A percentile compares a stretch with the other conserved stretches of the same genome.
Conservation (phyloP, 2,113 vertebrate genomes). For the Anseranas semipalmata region DNA sequence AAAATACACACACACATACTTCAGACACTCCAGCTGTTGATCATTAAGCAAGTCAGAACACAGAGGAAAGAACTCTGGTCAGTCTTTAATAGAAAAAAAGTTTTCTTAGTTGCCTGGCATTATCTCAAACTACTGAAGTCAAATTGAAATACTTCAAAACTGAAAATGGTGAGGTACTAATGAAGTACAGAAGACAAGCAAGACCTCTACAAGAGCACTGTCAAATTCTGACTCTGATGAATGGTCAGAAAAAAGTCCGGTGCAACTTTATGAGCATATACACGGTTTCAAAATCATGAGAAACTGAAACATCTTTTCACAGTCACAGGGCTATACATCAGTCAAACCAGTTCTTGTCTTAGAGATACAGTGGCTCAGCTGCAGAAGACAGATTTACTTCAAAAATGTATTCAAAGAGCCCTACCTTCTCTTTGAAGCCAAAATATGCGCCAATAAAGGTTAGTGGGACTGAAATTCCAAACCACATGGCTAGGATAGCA, state of each 20-base stretch:
- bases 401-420: neutral
- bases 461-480: slow-evolving; percentile 90
- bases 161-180: neutral
- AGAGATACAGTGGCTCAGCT: neutral
- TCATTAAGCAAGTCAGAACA: neutral
- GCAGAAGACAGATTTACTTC: neutral
- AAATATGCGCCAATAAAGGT: slow-evolving; percentile 90
- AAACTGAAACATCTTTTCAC: neutral
- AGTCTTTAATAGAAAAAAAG: neutral
- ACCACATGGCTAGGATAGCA: slow-evolving; percentile 89
- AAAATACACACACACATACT: neutral
- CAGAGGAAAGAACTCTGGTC: neutral
- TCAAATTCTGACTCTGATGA: neutral
- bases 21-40: neutral
- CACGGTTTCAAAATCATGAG: neutral
- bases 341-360: neutral
- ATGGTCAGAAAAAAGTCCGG: neutral
- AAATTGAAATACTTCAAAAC: neutral
- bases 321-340: neutral
- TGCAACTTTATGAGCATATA: neutral
- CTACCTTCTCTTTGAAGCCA: slow-evolving; percentile 89
- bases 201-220: neutral
- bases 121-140: neutral
- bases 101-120: neutral
- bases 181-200: neutral